Evolutionary conservation across 2,888 invertebrate genomes (phyloP).

Genomic region (Brenthis ino): DNA sequence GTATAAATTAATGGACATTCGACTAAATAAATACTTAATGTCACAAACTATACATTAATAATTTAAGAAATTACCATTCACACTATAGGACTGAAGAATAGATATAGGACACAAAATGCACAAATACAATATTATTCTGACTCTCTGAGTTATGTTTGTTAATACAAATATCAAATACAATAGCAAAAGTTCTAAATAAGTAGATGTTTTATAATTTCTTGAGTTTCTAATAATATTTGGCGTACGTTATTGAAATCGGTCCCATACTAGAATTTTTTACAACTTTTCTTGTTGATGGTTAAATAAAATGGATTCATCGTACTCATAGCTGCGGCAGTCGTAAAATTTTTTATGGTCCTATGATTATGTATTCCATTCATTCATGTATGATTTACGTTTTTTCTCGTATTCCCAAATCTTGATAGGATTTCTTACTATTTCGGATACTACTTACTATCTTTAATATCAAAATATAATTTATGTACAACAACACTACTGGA

Average conservation of each 20-base stretch:
- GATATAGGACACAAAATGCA: no score
- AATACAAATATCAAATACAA: background rate
- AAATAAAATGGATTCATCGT: constrained; percentile 59
- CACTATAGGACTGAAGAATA: no score
- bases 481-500: no score
- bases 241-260: constrained; percentile 15
- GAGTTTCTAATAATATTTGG: constrained; percentile 4
- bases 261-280: constrained; percentile 41
- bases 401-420: constrained; percentile 2
- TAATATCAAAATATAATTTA: no score
- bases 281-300: constrained; percentile 48
- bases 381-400: constrained; percentile 44
- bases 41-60: no score
- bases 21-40: no score
- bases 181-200: background rate
- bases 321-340: constrained; percentile 54
- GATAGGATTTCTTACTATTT: background rate
- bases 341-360: constrained; percentile 60
- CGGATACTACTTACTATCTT: no score
- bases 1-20: no score
- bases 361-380: constrained; percentile 58
- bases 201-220: background rate
- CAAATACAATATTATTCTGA: no score
- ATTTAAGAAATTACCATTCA: no score
- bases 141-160: background rate